Evolutionary conservation across 1,140 invertebrate genomes (phyloP).

Genomic region (Drosophila melanogaster): DNA sequence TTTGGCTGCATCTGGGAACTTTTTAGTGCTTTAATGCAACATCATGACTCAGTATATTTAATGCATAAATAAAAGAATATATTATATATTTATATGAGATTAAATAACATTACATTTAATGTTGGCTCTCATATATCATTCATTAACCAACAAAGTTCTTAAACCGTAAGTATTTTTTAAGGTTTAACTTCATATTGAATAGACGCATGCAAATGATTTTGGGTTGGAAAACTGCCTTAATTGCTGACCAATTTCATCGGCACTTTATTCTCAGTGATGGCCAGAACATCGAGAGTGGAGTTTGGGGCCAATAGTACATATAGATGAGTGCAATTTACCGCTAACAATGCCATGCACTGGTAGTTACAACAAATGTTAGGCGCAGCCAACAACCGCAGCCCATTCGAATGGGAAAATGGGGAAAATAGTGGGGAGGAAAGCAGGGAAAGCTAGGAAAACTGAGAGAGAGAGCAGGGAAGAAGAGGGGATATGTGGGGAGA

Average conservation of each 20-base stretch:
- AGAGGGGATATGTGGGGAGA: conserved; percentile 1
- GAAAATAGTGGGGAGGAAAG: neutral
- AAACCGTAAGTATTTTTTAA: too few species aligned
- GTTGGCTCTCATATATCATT: too few species aligned
- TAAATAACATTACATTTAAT: too few species aligned
- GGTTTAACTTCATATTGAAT: neutral
- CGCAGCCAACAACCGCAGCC: conserved; percentile 73
- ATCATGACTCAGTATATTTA: too few species aligned
- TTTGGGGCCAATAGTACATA: conserved; percentile 61
- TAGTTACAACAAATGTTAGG: conserved; percentile 82
- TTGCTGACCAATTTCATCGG: neutral
- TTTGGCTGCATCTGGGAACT: too few species aligned
- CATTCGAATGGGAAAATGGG: conserved; percentile 16
- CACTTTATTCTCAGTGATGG: conserved; percentile 14
- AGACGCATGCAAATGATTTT: neutral
- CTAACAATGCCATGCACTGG: conserved; percentile 80
- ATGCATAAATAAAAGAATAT: too few species aligned
- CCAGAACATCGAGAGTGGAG: conserved; percentile 14
- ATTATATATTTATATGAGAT: too few species aligned
- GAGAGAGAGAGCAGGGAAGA: too few species aligned
- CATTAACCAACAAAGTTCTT: too few species aligned
- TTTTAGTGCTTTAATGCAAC: too few species aligned
- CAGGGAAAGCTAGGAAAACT: neutral
- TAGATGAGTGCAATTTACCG: conserved; percentile 83
- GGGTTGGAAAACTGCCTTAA: neutral